phyloP scores from a whole-genome alignment of 2,888 invertebrate species.

The Amphimallon solstitiale region DNA sequence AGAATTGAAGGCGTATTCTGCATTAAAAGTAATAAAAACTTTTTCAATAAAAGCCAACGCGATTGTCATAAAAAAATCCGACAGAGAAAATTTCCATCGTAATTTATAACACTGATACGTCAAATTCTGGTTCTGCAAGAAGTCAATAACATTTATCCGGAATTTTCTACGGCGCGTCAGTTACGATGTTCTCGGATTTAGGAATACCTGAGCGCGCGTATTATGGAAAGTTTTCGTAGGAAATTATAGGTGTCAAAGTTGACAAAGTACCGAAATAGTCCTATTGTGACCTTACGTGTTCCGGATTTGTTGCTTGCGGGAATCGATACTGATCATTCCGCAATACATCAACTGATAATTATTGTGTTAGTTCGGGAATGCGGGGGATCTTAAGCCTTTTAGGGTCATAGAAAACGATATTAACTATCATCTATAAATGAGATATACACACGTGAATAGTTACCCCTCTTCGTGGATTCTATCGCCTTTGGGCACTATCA shows the following conservation, averaged over 20 bases:
- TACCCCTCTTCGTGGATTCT: not conserved
- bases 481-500: conserved; percentile 3
- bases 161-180: not conserved
- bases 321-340: not conserved
- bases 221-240: conserved; percentile 47
- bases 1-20: conserved; percentile 10
- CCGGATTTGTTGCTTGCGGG: conserved; percentile 43
- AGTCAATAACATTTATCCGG: conserved; percentile 32
- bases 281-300: conserved; percentile 48
- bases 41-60: conserved; percentile 30
- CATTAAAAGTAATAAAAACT: conserved; percentile 30
- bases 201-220: not conserved
- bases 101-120: conserved; percentile 19
- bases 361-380: conserved; percentile 38
- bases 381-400: conserved; percentile 30
- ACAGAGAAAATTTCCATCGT: not conserved
- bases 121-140: conserved; percentile 18
- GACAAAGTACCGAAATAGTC: conserved; percentile 47
- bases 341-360: conserved; percentile 46
- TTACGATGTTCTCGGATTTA: not conserved
- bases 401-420: conserved; percentile 29
- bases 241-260: conserved; percentile 52
- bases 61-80: not conserved
- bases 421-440: conserved; percentile 33
- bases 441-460: conserved; percentile 21